Evolutionary conservation across 1,140 invertebrate species (phyloP), one percentile per base, ranked within the genome.

Genomic region (Drosophila rufa): DNA sequence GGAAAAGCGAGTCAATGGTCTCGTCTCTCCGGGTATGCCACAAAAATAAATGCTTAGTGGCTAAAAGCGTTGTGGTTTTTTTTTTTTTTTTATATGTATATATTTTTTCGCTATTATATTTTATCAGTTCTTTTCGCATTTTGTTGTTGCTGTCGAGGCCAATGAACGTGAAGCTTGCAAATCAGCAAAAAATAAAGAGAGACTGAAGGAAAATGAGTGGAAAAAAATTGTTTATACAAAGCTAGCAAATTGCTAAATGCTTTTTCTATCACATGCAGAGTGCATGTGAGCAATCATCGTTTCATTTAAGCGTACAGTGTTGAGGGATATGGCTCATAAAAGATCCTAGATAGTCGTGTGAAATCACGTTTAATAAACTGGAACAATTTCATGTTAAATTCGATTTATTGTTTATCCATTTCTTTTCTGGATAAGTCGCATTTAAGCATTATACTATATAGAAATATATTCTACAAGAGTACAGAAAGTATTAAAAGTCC

Each of bases 141-240:
- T 75, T 79, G 74, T 75, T 68, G 74, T 51, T 65, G 69, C 38
- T 61, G 36, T 60, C 45, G 80, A 65, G 83, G 83, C 84, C 83
- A 87, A 75, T 89, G 83, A 87, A 87, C 83, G 83, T 75, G 14
- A 75, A 78, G 84, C 84, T 59, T 75, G 79, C 80, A 78, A 87
- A 83, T 86, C 84, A 89, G 83, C 83, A 82, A 65, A 76, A 87
- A 69, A 57, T 61, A 75, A 64, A 48, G 30, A 74, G 56, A 47
- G 38, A 22, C 36, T 43, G 22, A 67, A 57, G 19, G 65, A 25
- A 67, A 75, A 81, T 57, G 58, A 60, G 56, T 3, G 2, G 45
- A 55, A 67, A 78, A 53, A 65, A 53, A 75, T 84, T 84, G 84
- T 87, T 89, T 89, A 89, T 80, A 83, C 71, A 45, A 42, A 55